Evolutionary conservation across 2,888 invertebrate genomes (phyloP).

Genomic region (Apotomis turbidana): DNA sequence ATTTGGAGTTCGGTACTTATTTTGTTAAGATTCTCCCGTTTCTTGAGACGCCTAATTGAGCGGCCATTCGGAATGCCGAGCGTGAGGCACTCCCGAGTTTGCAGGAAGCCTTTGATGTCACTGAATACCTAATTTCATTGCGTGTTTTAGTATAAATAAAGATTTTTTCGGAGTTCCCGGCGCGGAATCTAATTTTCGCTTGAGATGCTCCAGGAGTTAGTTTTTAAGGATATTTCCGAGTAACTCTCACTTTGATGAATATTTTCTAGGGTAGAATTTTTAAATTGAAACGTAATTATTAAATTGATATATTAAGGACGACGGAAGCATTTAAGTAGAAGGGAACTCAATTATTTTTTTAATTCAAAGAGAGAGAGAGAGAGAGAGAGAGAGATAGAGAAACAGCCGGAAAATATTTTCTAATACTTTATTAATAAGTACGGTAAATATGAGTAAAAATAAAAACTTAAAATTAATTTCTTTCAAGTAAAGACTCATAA

Average conservation of each 20-base stretch:
- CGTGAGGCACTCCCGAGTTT: conserved; percentile 22
- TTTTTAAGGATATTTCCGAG: background rate
- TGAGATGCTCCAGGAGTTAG: background rate
- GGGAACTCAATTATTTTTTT: background rate
- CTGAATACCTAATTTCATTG: conserved; percentile 21
- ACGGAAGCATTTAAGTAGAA: background rate
- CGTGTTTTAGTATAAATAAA: conserved; percentile 10
- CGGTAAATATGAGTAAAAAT: no score
- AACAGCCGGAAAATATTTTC: no score
- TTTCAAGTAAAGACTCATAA: no score
- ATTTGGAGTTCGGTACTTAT: conserved; percentile 8
- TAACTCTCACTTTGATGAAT: background rate
- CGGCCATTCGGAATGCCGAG: conserved; percentile 19
- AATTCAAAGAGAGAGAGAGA: background rate
- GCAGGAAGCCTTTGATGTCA: conserved; percentile 32
- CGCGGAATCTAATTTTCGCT: background rate
- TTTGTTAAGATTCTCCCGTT: conserved; percentile 21
- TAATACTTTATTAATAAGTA: no score
- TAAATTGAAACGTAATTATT: background rate
- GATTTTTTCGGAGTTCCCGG: conserved; percentile 1
- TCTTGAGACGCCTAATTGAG: conserved; percentile 19
- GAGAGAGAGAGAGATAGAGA: no score
- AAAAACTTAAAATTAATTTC: no score
- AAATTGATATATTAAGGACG: background rate
- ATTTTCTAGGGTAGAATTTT: background rate